Conservation (phyloP, 2,797 vertebrate species). For the Hippoglossus hippoglossus region DNA sequence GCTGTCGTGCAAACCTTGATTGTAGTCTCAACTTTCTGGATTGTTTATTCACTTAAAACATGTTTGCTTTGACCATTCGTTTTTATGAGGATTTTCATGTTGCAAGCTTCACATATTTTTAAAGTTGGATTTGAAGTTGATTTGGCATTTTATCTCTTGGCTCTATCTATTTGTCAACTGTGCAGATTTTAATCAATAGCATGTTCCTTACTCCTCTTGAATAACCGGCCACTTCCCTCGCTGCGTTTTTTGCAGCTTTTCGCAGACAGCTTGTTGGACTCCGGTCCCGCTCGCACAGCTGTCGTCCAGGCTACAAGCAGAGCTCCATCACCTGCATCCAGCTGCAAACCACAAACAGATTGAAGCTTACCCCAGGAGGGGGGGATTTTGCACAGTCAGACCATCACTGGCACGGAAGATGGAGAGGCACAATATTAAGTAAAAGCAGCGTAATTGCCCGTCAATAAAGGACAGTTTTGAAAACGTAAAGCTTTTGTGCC, state of each 20-base stretch:
- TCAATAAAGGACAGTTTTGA: slow-evolving; percentile 42
- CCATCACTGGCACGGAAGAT: slow-evolving; percentile 51
- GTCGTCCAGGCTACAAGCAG: slow-evolving; percentile 55
- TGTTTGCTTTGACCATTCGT: slow-evolving; percentile 30
- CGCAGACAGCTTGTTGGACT: slow-evolving; percentile 47
- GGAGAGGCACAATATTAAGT: slow-evolving; percentile 40
- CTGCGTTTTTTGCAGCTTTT: slow-evolving; percentile 15
- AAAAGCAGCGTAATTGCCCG: slow-evolving; percentile 26
- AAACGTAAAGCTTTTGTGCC: slow-evolving; percentile 32
- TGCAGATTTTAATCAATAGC: slow-evolving; percentile 25
- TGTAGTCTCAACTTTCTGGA: slow-evolving; percentile 43
- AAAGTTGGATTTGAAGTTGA: background rate
- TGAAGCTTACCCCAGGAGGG: slow-evolving; percentile 56
- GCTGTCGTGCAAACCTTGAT: slow-evolving; percentile 68
- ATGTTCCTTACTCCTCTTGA: too few species aligned
- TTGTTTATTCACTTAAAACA: slow-evolving; percentile 40
- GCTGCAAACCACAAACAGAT: slow-evolving; percentile 74
- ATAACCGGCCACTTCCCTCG: slow-evolving; percentile 6
- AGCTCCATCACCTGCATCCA: slow-evolving; percentile 72
- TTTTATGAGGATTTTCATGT: too few species aligned
- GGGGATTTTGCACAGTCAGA: slow-evolving; percentile 42
- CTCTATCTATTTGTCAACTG: background rate
- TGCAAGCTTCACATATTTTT: background rate
- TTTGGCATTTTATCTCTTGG: background rate
- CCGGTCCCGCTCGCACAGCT: slow-evolving; percentile 62